Base-by-base conservation (phyloP, 2,797 vertebrate species). In the Erpetoichthys calabaricus region DNA sequence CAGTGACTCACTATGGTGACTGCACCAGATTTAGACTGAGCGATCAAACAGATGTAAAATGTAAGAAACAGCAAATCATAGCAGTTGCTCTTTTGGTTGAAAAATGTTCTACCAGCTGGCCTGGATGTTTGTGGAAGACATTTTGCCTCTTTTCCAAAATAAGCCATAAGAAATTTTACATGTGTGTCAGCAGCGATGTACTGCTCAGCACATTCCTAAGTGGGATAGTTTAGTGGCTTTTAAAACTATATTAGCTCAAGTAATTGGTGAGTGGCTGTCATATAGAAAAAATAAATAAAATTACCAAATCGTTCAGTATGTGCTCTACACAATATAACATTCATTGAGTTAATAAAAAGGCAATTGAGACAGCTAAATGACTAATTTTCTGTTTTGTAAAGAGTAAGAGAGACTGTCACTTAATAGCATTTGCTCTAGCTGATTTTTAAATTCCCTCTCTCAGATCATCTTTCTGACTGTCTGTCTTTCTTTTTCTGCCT, bases 31-130 rank as follows among this genome's bases (percentile, higher is more conserved):
- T 91, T 84, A 84, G 85, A 80, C 77, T 75, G 70, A 79, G 80
- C 80, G 75, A 75, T 81, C 63, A 64, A 83, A 74, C 84, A 86
- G 83, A 86, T 86, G 86, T 82, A 58, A 57, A 79, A 75, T 76
- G 75, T 69, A 70, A 70, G 65, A 74, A 62, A 63, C 51, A 44
- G 10, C 75, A 67, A 64, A 73, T 63, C 41, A 76, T 75, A 87
- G 82, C 91, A 92, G 88, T 91, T 92, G 91, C 84, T 85, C 68
- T 70, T 67, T 71, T 74, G 83, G 77, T 80, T 83, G 73, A 87
- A 84, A 89, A 75, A 78, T 74, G 57, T 79, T 63, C 66, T 70
- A 68, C 87, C 94, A 96, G 89, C 91, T 93, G 91, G 70, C 72
- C 62, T 68, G 68, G 47, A 53, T 63, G 60, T 65, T 67, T 58